Conservation (phyloP, 2,888 invertebrate species). For the Bombylius discolor region DNA sequence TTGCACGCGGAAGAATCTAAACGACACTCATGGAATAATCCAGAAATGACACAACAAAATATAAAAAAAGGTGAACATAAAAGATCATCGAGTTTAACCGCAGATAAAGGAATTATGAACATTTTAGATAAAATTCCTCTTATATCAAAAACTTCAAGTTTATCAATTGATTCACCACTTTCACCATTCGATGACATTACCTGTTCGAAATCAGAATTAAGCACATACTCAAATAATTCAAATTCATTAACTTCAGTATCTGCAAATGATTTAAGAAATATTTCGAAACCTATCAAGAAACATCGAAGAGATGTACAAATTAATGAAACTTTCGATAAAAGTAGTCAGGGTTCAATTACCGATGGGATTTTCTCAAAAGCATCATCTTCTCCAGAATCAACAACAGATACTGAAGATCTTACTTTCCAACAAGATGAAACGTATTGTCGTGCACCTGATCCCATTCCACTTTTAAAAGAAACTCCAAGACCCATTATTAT, state of each 20-base stretch:
- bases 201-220: constrained; percentile 32
- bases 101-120: constrained; percentile 31
- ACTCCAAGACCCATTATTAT: constrained; percentile 29
- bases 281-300: constrained; percentile 23
- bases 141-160: constrained; percentile 34
- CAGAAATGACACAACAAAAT: constrained; percentile 18
- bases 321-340: constrained; percentile 37
- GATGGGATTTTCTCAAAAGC: constrained; percentile 36
- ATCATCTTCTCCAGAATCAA: constrained; percentile 31
- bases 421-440: constrained; percentile 37
- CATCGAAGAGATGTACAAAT: constrained; percentile 32
- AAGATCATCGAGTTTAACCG: constrained; percentile 31
- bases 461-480: constrained; percentile 16
- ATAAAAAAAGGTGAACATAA: constrained; percentile 23
- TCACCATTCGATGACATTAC: constrained; percentile 35
- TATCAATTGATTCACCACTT: constrained; percentile 33
- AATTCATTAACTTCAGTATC: constrained; percentile 20
- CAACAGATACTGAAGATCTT: constrained; percentile 35
- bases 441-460: constrained; percentile 11
- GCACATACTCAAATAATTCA: constrained; percentile 27
- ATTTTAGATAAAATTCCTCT: constrained; percentile 36
- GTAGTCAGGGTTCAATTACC: constrained; percentile 34
- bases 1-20: constrained; percentile 24
- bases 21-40: constrained; percentile 34
- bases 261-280: constrained; percentile 8